Conservation (phyloP, 1,140 invertebrate genomes). For the Bombus waltoni region DNA sequence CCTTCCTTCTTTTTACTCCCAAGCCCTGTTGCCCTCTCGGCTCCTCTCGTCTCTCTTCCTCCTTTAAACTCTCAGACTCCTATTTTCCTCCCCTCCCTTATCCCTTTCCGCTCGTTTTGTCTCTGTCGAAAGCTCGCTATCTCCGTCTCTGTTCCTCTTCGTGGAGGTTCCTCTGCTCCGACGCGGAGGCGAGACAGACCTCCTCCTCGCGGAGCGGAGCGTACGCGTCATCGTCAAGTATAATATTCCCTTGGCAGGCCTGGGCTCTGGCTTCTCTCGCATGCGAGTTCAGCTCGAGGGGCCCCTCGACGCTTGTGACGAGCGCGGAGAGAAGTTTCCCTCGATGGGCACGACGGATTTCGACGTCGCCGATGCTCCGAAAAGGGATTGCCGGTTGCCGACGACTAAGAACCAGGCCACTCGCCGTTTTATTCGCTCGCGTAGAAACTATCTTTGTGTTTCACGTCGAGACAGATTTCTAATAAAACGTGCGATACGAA, state of each 20-base stretch:
- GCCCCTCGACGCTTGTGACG: constrained; percentile 45
- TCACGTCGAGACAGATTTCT: not conserved
- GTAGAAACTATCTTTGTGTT: not conserved
- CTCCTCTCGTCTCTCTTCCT: constrained; percentile 7
- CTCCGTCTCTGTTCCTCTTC: not conserved
- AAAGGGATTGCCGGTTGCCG: constrained; percentile 24
- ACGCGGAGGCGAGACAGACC: constrained; percentile 66
- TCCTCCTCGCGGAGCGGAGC: constrained; percentile 66
- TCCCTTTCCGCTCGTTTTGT: not conserved
- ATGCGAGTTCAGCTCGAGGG: constrained; percentile 64
- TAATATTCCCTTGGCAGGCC: constrained; percentile 74
- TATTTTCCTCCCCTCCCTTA: constrained; percentile 17
- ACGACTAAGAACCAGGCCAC: not conserved
- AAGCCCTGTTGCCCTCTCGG: not conserved
- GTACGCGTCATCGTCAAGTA: constrained; percentile 80
- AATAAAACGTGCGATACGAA: not conserved
- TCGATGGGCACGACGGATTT: constrained; percentile 22
- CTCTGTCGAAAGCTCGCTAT: constrained; percentile 2
- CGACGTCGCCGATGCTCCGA: constrained; percentile 6
- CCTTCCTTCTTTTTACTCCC: constrained; percentile 29
- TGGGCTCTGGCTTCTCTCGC: constrained; percentile 57
- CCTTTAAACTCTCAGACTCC: constrained; percentile 16
- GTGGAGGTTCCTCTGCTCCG: constrained; percentile 5
- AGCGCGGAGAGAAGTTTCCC: constrained; percentile 1
- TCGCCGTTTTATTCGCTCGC: not conserved